phyloP scores from a whole-genome alignment of 2,888 invertebrate species.

The Xestia xanthographa region DNA sequence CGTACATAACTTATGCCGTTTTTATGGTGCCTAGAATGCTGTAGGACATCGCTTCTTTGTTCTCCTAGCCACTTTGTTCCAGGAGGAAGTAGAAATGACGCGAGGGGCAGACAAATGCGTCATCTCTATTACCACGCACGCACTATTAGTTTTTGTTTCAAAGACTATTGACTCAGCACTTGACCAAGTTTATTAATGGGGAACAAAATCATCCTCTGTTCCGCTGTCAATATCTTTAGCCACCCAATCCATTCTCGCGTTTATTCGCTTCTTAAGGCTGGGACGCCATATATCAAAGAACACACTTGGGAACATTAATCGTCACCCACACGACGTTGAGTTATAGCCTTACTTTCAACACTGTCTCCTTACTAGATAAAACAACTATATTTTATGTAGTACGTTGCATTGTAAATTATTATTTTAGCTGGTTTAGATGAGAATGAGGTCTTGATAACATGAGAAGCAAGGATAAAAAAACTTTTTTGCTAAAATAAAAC shows the following conservation, averaged over 20 bases:
- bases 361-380: slow-evolving; percentile 19
- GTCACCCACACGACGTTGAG: slow-evolving; percentile 45
- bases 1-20: background rate
- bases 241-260: slow-evolving; percentile 23
- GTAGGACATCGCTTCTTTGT: background rate
- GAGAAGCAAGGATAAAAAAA: background rate
- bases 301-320: slow-evolving; percentile 59
- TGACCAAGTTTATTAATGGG: slow-evolving; percentile 13
- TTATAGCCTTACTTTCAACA: slow-evolving; percentile 40
- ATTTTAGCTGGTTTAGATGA: background rate
- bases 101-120: background rate
- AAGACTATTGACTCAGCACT: background rate
- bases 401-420: background rate
- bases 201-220: slow-evolving; percentile 11
- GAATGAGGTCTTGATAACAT: background rate
- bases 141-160: background rate
- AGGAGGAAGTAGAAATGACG: background rate
- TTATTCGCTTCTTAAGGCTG: slow-evolving; percentile 17
- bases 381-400: slow-evolving; percentile 18
- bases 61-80: background rate
- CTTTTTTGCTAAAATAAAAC: too few relatives aligned
- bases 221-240: slow-evolving; percentile 29
- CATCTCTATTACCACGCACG: background rate
- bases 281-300: slow-evolving; percentile 47
- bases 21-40: background rate